Evolutionary conservation across 2,888 invertebrate species (phyloP).

Genomic region (Acleris literana): DNA sequence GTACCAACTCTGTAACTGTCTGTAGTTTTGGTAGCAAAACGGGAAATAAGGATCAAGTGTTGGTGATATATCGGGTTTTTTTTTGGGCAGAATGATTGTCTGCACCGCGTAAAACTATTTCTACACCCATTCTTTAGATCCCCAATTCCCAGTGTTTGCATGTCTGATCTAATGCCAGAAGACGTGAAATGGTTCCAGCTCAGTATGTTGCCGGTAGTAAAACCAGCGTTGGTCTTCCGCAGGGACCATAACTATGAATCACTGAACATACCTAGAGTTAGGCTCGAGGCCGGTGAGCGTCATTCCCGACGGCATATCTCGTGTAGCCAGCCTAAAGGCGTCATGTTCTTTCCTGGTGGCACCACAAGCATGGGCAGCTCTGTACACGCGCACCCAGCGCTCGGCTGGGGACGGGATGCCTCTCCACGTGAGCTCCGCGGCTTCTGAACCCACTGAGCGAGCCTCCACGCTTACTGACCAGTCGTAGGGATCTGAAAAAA

Average conservation of each 20-base stretch:
- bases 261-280: conserved; percentile 81
- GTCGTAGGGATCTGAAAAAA: conserved; percentile 88
- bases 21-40: too few relatives aligned
- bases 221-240: too few relatives aligned
- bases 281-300: conserved; percentile 74
- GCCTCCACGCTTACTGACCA: conserved; percentile 92
- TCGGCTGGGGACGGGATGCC: conserved; percentile 95
- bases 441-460: conserved; percentile 88
- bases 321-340: conserved; percentile 67
- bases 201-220: too few relatives aligned
- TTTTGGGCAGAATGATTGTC: too few relatives aligned
- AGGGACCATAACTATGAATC: not conserved
- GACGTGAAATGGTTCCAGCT: too few relatives aligned
- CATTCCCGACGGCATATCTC: conserved; percentile 66
- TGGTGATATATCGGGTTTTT: too few relatives aligned
- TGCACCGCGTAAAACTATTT: too few relatives aligned
- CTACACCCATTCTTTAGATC: too few relatives aligned
- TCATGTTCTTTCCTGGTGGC: conserved; percentile 60
- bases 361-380: conserved; percentile 87
- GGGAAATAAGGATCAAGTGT: too few relatives aligned
- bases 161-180: too few relatives aligned
- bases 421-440: conserved; percentile 91
- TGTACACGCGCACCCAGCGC: conserved; percentile 94
- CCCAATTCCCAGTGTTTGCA: too few relatives aligned
- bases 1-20: too few relatives aligned